A percentile compares a stretch with the other conserved stretches of the same genome.
phyloP scores from a whole-genome alignment of 2,888 invertebrate species.

The Idaea biselata region DNA sequence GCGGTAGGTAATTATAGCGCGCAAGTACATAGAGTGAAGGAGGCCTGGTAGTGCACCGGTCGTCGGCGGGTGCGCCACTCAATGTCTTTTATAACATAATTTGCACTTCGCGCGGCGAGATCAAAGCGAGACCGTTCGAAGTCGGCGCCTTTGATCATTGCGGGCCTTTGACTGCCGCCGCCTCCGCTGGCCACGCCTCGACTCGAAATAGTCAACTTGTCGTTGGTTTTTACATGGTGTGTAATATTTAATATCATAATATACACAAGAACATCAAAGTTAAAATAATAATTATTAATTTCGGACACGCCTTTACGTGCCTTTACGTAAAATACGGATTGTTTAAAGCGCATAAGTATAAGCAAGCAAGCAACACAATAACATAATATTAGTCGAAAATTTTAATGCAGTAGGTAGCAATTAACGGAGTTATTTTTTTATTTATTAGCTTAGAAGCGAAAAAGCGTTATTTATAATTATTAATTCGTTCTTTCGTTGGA shows the following conservation, averaged over 20 bases:
- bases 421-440: too few relatives aligned
- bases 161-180: slow-evolving; percentile 75
- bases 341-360: background rate
- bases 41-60: slow-evolving; percentile 62
- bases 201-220: slow-evolving; percentile 77
- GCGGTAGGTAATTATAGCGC: too few relatives aligned
- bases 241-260: slow-evolving; percentile 23
- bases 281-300: slow-evolving; percentile 13
- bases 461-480: too few relatives aligned
- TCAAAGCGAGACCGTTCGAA: slow-evolving; percentile 73
- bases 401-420: background rate
- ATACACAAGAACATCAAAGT: slow-evolving; percentile 26
- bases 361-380: background rate
- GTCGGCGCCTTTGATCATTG: slow-evolving; percentile 78
- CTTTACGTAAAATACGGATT: background rate
- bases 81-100: slow-evolving; percentile 80
- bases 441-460: too few relatives aligned
- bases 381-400: background rate
- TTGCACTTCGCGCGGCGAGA: slow-evolving; percentile 80
- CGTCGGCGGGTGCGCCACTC: slow-evolving; percentile 68
- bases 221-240: slow-evolving; percentile 54
- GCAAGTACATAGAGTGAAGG: too few relatives aligned
- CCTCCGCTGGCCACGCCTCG: slow-evolving; percentile 72
- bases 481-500: too few relatives aligned
- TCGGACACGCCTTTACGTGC: background rate